These are phyloP conservation scores for Rhyacichthys aspro DNA, from an alignment of 2,797 vertebrate species.

Conservation along the genomic window DNA sequence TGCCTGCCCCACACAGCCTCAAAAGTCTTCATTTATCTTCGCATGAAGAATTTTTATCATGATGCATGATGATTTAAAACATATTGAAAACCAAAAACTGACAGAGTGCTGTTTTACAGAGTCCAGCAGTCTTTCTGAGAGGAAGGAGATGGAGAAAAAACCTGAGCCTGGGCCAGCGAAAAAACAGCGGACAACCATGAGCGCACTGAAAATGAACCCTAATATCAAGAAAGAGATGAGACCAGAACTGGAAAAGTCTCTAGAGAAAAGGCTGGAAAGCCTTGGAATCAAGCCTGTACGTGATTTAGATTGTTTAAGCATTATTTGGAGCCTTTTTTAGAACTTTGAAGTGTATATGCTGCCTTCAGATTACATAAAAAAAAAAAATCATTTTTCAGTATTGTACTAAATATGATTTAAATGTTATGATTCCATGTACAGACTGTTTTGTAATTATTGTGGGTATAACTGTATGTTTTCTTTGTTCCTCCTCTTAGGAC, in stretches of 20 bases:
- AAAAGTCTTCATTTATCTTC: background rate
- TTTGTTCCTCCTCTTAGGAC: slow-evolving; percentile 47
- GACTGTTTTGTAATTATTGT: too few species aligned
- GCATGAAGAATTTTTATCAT: background rate
- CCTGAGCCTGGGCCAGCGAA: slow-evolving; percentile 37
- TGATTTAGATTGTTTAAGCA: too few species aligned
- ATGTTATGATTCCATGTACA: too few species aligned
- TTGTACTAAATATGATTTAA: too few species aligned
- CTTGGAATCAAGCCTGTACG: slow-evolving; percentile 74
- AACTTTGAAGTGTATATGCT: background rate
- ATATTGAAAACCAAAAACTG: background rate
- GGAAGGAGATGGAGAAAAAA: slow-evolving; percentile 44
- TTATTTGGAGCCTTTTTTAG: too few species aligned
- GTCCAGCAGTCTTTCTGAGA: slow-evolving; percentile 73
- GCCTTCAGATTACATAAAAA: background rate
- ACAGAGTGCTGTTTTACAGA: slow-evolving; percentile 56
- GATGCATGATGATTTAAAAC: background rate
- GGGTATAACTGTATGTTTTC: background rate
- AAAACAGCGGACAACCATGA: slow-evolving; percentile 33
- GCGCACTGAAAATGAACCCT: slow-evolving; percentile 60
- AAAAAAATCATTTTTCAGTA: background rate
- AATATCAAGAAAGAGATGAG: slow-evolving; percentile 72
- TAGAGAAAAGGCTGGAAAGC: slow-evolving; percentile 65
- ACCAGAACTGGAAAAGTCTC: slow-evolving; percentile 64
- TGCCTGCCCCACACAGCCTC: slow-evolving; percentile 18